Base-by-base conservation (phyloP, 2,888 invertebrate genomes). In the Neoascia interrupta region DNA sequence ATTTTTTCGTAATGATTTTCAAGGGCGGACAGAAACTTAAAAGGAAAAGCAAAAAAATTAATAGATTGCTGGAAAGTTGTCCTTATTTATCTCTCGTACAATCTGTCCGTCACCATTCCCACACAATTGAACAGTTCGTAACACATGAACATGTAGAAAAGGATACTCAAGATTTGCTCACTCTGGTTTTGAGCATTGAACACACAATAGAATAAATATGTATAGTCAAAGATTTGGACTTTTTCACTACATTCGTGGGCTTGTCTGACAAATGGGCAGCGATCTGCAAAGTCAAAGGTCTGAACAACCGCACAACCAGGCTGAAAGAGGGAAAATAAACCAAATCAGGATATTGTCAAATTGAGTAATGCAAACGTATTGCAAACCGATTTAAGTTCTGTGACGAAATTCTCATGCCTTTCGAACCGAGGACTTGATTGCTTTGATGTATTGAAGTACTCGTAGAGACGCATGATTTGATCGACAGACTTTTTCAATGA, bases 21-120 rank as follows among this genome's bases (percentile, higher is more conserved):
- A 91, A 82, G 1, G 90, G 87, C n/a, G 91, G 91, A 72, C 91
- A 91, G 81, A 91, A 90, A 79, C 91, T 91, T 82, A n/a, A 6
- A 82, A 64, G 49, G n/a, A n/a, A n/a, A 37, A 68, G 43, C 60
- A n/a, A n/a, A n/a, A n/a, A 11, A 6, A 18, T 39, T 11, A 23
- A 5, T 26, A 21, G 3, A 19, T 43, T 6, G 43, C 19, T 31
- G 13, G 2, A 5, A 10, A 6, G 28, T 5, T n/a, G n/a, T n/a
- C n/a, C n/a, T n/a, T n/a, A n/a, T n/a, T n/a, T 5, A 10, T 3
- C 69, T 87, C 1, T 8, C 47, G 89, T 87, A 92, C 92, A 91
- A 92, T 85, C 90, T 90, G 84, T 92, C 92, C 1, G 92, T 90
- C 1, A 91, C 90, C 1, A 89, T 89, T 1, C 90, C 92, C 45